Conservation (phyloP, 2,797 vertebrate species). For the Acanthornis magna region DNA sequence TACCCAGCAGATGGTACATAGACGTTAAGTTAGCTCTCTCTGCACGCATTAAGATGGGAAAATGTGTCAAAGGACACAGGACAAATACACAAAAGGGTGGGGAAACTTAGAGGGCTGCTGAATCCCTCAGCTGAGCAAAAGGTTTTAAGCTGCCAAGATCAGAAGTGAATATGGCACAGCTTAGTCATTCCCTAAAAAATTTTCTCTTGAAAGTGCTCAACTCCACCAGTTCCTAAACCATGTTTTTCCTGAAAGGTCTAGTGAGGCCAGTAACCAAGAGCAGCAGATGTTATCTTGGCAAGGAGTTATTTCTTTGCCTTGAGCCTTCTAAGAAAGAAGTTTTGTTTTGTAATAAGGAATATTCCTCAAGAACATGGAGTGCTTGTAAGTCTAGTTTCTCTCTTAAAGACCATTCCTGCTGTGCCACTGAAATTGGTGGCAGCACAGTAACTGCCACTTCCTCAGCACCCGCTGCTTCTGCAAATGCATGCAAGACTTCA, state of each 20-base stretch:
- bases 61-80: not conserved
- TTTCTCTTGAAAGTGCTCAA: not conserved
- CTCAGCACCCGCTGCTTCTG: not conserved
- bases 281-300: not conserved
- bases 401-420: slow-evolving; percentile 12
- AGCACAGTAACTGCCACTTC: not conserved
- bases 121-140: not conserved
- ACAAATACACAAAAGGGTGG: not conserved
- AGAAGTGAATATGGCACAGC: not conserved
- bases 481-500: not conserved
- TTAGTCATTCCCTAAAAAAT: not conserved
- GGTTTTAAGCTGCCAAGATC: not conserved
- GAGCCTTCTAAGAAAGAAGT: not conserved
- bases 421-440: slow-evolving; percentile 13
- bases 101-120: not conserved
- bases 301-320: not conserved
- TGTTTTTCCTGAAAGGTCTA: not conserved
- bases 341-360: not conserved
- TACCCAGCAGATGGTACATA: not conserved
- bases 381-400: not conserved
- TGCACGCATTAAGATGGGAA: not conserved
- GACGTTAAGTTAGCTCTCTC: not conserved
- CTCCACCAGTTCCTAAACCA: not conserved
- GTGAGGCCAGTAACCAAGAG: not conserved
- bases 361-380: not conserved